Percentiles rank a stretch among this genome's conserved stretches.
These are phyloP conservation scores for Polyodon spathula DNA, from an alignment of 2,113 vertebrate genomes.

Conservation along the genomic window DNA sequence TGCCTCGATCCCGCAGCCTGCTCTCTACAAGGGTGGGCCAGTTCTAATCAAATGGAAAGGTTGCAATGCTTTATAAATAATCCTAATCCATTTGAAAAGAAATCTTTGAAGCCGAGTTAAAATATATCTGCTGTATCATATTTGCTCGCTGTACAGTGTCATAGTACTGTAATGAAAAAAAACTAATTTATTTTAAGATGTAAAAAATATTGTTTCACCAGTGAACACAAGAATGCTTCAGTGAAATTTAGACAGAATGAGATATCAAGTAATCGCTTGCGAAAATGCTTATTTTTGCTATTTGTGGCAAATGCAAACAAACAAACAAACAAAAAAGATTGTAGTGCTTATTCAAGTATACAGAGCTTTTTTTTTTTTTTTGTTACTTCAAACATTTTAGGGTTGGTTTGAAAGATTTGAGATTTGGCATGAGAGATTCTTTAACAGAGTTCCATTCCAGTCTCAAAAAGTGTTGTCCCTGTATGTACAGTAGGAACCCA, in stretches of 20 bases:
- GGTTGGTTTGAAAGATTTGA: not conserved
- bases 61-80: constrained; percentile 39
- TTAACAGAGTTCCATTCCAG: not conserved
- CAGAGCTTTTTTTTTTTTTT: constrained; percentile 40
- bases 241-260: constrained; percentile 42
- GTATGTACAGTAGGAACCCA: not conserved
- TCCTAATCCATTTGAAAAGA: constrained; percentile 39
- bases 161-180: constrained; percentile 53
- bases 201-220: constrained; percentile 32
- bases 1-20: constrained; percentile 72
- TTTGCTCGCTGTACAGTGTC: constrained; percentile 44
- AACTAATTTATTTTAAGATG: constrained; percentile 45
- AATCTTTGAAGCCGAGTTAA: constrained; percentile 13
- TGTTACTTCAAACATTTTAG: constrained; percentile 9
- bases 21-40: constrained; percentile 75
- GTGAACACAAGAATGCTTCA: constrained; percentile 43
- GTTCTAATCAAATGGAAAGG: constrained; percentile 60
- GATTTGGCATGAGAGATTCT: not conserved
- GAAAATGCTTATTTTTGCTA: constrained; percentile 38
- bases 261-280: constrained; percentile 28
- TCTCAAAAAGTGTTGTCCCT: too few relatives aligned
- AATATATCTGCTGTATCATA: constrained; percentile 43
- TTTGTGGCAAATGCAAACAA: constrained; percentile 29
- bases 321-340: too few relatives aligned
- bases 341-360: constrained; percentile 26